These are phyloP conservation scores for Phenganax marumi DNA, from an alignment of 92 coral and sea anemone species.

Conservation along the genomic window DNA sequence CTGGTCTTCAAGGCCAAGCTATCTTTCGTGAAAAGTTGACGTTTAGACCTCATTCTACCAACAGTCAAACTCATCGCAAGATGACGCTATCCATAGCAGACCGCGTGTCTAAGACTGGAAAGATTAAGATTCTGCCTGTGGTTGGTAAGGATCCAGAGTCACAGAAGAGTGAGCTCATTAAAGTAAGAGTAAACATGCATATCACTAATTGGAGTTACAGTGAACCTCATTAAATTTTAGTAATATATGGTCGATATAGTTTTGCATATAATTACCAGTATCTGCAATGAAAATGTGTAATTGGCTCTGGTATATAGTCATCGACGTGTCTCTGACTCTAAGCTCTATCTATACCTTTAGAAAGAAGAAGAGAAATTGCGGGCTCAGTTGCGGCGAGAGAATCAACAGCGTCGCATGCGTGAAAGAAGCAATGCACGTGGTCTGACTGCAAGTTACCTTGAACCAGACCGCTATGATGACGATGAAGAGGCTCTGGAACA, in stretches of 20 bases:
- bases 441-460: slow-evolving; percentile 78
- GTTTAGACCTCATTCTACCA: slow-evolving; percentile 94
- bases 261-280: too few relatives aligned
- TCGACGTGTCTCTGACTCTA: background rate
- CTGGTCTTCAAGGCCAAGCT: slow-evolving; percentile 96
- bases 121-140: slow-evolving; percentile 80
- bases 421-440: slow-evolving; percentile 89
- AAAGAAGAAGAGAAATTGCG: slow-evolving; percentile 97
- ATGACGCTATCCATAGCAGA: slow-evolving; percentile 96
- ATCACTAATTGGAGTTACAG: too few relatives aligned
- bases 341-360: slow-evolving; percentile 41
- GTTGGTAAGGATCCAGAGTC: slow-evolving; percentile 97
- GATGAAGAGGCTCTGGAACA: slow-evolving; percentile 90
- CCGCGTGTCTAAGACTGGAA: slow-evolving; percentile 89
- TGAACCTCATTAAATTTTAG: too few relatives aligned
- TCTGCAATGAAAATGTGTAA: background rate
- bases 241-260: too few relatives aligned
- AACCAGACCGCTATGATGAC: slow-evolving; percentile 83
- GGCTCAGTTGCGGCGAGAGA: slow-evolving; percentile 89
- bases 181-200: slow-evolving; percentile 47
- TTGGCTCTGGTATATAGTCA: background rate
- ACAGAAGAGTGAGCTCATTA: slow-evolving; percentile 82
- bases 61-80: slow-evolving; percentile 96
- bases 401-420: slow-evolving; percentile 85
- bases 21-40: slow-evolving; percentile 93